Base-by-base conservation (phyloP, 2,113 vertebrate species). In the Leptosomus discolor region DNA sequence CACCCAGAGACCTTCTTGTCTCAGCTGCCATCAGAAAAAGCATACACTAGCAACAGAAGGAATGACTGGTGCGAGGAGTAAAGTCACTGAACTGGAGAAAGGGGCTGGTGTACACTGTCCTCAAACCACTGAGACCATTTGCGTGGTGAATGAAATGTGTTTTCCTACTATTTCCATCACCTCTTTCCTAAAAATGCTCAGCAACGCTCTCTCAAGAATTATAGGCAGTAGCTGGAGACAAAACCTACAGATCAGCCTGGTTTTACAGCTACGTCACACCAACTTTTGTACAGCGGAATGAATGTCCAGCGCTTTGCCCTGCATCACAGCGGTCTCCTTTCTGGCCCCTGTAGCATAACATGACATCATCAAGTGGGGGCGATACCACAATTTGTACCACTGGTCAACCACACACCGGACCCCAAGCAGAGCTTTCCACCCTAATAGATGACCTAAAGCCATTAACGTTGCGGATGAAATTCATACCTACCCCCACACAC, bases 111-210 rank as follows among this genome's bases (percentile, higher is more conserved):
- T 0, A 20, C 18, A 13, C 17, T 2, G 4, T 12, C 45, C 69
- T 65, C 64, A 8, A 1, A 85, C 46, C 19, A 32, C 46, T 0
- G 24, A 7, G 71, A n/a, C 27, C 24, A 2, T 20, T 5, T 10
- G 3, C 0, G 0, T 4, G 3, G 8, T 8, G 43, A 84, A 26
- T 4, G 5, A 43, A 50, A 36, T 1, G 0, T 26, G 20, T 18
- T 39, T n/a, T 46, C 41, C 46, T 39, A 36, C 22, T 24, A 30
- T 5, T 63, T 46, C 30, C 1, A 0, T 11, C 36, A 61, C 14
- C 13, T 36, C 37, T 16, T 29, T 9, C 37, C 67, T 26, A 67
- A 50, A 36, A 77, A 29, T 21, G 27, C 53, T 41, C 80, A 63
- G 51, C 61, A 67, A 1, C 2, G 24, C 12, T 15, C 30, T 48